These are phyloP conservation scores for Porites evermanni DNA, from an alignment of 92 coral and sea anemone species.

Conservation along the genomic window DNA sequence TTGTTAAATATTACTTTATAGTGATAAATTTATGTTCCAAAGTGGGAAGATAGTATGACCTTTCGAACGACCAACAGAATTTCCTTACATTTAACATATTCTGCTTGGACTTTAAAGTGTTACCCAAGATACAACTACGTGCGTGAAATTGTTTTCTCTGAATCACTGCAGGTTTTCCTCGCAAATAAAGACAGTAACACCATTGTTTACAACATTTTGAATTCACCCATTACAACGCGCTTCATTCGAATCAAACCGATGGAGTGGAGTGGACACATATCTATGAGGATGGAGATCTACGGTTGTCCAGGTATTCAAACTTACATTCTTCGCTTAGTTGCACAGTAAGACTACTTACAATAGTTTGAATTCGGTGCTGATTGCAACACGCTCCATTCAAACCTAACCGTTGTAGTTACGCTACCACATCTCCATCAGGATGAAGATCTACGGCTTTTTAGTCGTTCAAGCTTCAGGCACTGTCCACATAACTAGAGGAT, in stretches of 20 bases:
- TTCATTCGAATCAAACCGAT: background rate
- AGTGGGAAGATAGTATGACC: too few species aligned
- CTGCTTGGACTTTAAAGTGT: too few species aligned
- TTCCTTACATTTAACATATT: background rate
- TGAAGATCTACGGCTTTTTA: constrained; percentile 10
- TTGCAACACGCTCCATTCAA: constrained; percentile 3
- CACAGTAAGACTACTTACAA: background rate
- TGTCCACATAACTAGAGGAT: background rate
- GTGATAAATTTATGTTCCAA: too few species aligned
- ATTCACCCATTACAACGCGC: constrained; percentile 15
- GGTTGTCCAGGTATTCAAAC: constrained; percentile 30
- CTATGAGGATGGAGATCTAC: constrained; percentile 31
- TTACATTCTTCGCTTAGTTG: background rate
- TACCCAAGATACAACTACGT: too few species aligned
- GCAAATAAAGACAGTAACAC: constrained; percentile 14
- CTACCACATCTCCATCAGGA: background rate
- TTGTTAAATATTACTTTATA: too few species aligned
- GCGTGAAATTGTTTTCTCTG: too few species aligned
- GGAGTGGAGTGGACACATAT: constrained; percentile 1
- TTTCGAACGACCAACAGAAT: too few species aligned
- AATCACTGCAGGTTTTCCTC: background rate
- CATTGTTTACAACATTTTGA: background rate
- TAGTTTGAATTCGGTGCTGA: background rate
- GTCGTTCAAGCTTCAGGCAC: background rate
- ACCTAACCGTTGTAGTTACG: background rate